Base-by-base conservation (phyloP, 2,888 invertebrate genomes). In the Eristalinus aeneus region DNA sequence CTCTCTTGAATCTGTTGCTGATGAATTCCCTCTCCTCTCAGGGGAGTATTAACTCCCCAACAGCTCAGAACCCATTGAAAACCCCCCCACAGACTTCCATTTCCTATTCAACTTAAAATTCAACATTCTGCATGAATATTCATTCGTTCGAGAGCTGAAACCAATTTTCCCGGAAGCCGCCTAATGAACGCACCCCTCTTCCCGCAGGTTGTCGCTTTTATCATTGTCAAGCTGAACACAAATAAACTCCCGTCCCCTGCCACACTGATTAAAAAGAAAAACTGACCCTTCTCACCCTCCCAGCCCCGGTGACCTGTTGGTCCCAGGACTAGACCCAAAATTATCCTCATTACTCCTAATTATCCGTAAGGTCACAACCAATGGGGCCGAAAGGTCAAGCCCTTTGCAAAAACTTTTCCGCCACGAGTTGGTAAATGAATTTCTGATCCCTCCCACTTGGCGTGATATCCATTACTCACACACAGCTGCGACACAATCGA, bases 341-440 rank as follows among this genome's bases (percentile, higher is more conserved):
- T 53, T 22, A 32, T 12, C 11, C 46, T 31, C 61, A 72, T 61
- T 61, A 63, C 22, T 23, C 23, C 53, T 72, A 72, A 72, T 72
- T 72, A 72, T 72, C 22, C 32, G 32, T 31, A 22, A 46, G 46
- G 16, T 16, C 32, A 68, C 36, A 69, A 34, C 69, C 36, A 32
- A 22, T 27, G 22, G 16, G 61, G 36, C 39, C 20, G 39, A 63
- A 72, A 63, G 53, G 72, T 61, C 68, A 69, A 36, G 36, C 56
- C 68, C 23, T 56, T 34, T 20, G 32, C 20, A 8, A 46, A 32
- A 34, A 20, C 12, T 22, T 36, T 36, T 5, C 27, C 5, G 32
- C 36, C 56, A 39, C 58, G 27, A 58, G 36, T 27, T 58, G n/a
- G 56, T 36, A 36, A 34, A 36, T 11, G 27, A 46, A 22, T 67